Evolutionary conservation across 2,113 vertebrate species (phyloP).

Genomic region (Pyrgilauda ruficollis): DNA sequence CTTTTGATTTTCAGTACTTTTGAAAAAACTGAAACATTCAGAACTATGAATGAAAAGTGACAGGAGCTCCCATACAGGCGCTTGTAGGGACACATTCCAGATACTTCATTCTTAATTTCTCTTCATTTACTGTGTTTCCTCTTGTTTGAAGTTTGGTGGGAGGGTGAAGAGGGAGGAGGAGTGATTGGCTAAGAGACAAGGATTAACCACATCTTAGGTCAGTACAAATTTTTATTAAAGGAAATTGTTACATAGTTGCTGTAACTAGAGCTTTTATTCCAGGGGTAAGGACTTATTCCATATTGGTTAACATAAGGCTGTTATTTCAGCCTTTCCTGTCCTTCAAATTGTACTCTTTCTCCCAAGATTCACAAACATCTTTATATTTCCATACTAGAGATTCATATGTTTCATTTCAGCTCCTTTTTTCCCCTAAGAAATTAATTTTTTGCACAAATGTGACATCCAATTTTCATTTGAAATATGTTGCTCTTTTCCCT

Average conservation of each 20-base stretch:
- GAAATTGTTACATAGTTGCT: neutral
- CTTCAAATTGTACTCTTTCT: neutral
- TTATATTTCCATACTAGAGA: neutral
- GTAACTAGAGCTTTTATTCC: neutral
- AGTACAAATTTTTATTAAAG: neutral
- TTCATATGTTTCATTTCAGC: neutral
- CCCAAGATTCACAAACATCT: neutral
- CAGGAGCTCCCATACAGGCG: neutral
- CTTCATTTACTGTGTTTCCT: neutral
- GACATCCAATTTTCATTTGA: neutral
- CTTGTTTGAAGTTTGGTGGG: neutral
- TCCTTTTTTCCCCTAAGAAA: neutral
- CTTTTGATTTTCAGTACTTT: neutral
- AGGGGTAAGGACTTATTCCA: neutral
- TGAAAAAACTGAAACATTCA: too few relatives aligned
- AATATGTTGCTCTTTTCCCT: neutral
- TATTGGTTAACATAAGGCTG: too few relatives aligned
- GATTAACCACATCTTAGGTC: neutral
- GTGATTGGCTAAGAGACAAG: neutral
- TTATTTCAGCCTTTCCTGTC: neutral
- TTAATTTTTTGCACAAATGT: neutral
- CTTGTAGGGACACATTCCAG: neutral
- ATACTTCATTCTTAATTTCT: neutral
- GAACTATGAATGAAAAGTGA: neutral
- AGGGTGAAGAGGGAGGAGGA: neutral